These are phyloP conservation scores for Perca fluviatilis DNA, from an alignment of 2,113 vertebrate species.

Conservation along the genomic window DNA sequence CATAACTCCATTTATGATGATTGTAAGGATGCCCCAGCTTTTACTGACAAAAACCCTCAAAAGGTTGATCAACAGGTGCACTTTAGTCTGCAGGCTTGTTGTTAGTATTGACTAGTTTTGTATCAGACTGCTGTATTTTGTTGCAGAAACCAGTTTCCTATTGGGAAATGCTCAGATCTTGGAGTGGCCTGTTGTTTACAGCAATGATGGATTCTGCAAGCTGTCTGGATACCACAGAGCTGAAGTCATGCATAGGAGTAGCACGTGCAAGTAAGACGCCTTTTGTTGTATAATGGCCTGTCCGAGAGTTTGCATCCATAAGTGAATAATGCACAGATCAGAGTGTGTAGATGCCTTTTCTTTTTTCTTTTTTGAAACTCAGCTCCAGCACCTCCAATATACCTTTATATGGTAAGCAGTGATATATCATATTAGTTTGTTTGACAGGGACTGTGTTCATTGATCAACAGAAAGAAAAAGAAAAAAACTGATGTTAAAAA, in stretches of 20 bases:
- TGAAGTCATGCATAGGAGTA: conserved; percentile 99
- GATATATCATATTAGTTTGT: background rate
- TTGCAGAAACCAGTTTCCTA: conserved; percentile 96
- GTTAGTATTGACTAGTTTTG: background rate
- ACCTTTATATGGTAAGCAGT: background rate
- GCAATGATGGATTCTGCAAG: conserved; percentile 99
- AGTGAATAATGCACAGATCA: background rate
- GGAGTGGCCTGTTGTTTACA: conserved; percentile 99
- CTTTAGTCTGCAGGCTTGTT: background rate
- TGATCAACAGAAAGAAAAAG: background rate
- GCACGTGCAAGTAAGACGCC: conserved; percentile 93
- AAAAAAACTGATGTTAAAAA: conserved; percentile 1
- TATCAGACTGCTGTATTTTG: conserved; percentile 14
- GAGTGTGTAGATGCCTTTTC: background rate
- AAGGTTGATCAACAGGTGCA: background rate
- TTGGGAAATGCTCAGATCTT: conserved; percentile 98
- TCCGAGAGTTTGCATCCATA: background rate
- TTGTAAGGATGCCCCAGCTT: background rate
- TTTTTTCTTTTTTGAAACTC: background rate
- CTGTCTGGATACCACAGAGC: conserved; percentile 97
- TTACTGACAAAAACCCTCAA: background rate
- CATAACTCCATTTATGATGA: background rate
- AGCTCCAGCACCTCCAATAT: background rate
- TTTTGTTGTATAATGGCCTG: background rate
- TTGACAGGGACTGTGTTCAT: background rate